phyloP scores from a whole-genome alignment of 2,113 vertebrate species.

The Aplodontia rufa region DNA sequence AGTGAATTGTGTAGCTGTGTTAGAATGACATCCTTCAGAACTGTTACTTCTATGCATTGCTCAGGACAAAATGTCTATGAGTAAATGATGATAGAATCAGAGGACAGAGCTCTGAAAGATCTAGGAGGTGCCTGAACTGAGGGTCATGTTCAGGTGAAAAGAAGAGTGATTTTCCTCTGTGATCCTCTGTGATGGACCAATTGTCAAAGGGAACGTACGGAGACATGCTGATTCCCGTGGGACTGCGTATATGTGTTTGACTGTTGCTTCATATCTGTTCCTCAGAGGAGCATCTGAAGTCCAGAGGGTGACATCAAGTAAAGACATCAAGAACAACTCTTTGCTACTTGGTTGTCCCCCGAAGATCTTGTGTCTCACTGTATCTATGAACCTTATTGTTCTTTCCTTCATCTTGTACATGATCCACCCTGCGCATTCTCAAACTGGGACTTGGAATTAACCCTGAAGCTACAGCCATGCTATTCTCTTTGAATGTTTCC shows the following conservation, averaged over 20 bases:
- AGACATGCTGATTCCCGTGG: background rate
- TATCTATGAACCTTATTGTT: fast-evolving
- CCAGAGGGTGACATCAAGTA: background rate
- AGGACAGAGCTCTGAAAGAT: background rate
- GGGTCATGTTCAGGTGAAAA: background rate
- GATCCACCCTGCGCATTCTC: background rate
- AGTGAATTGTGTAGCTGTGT: background rate
- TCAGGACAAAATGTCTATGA: background rate
- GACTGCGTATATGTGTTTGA: fast-evolving
- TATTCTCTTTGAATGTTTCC: background rate
- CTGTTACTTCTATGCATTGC: background rate
- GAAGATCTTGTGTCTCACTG: too few species aligned
- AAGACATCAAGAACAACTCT: fast-evolving
- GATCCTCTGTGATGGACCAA: background rate
- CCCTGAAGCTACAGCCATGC: fast-evolving
- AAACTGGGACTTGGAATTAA: background rate
- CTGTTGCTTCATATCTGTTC: fast-evolving
- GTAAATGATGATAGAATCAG: background rate
- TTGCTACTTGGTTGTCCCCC: fast-evolving
- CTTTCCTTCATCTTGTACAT: background rate
- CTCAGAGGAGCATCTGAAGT: background rate
- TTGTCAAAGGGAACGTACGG: fast-evolving
- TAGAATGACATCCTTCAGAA: background rate
- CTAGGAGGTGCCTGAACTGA: background rate
- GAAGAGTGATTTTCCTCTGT: background rate